phyloP scores from a whole-genome alignment of 2,888 invertebrate genomes.

The Monochamus alternatus region DNA sequence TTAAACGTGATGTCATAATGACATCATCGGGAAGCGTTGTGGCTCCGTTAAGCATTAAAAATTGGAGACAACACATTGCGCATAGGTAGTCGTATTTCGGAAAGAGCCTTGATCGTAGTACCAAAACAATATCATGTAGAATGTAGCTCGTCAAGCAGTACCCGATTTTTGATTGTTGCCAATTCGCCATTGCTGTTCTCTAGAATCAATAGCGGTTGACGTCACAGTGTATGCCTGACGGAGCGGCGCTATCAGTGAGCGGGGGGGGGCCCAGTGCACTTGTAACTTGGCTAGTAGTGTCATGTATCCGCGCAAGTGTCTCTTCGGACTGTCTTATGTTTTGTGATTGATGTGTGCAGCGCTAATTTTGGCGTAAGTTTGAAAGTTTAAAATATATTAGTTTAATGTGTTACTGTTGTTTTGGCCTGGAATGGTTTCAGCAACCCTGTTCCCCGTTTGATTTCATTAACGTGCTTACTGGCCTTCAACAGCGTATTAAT shows the following conservation, averaged over 20 bases:
- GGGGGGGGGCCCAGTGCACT: constrained; percentile 70
- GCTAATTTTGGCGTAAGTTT: constrained; percentile 68
- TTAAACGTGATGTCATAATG: constrained; percentile 73
- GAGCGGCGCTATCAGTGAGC: constrained; percentile 69
- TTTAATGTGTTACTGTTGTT: constrained; percentile 34
- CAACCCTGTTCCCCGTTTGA: constrained; percentile 46
- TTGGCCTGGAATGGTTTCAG: constrained; percentile 50
- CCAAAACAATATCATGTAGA: constrained; percentile 32
- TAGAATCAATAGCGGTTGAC: constrained; percentile 71
- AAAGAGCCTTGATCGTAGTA: constrained; percentile 35
- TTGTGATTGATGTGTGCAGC: constrained; percentile 68
- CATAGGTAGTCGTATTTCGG: constrained; percentile 51
- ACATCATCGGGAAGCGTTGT: constrained; percentile 72
- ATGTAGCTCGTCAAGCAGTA: constrained; percentile 28
- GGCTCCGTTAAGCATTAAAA: constrained; percentile 55
- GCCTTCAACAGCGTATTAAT: constrained; percentile 71
- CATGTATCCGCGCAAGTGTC: constrained; percentile 71
- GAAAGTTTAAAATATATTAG: constrained; percentile 43
- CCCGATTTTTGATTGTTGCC: constrained; percentile 52
- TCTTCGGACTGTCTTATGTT: constrained; percentile 69
- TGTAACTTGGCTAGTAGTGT: constrained; percentile 72
- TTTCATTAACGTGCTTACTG: constrained; percentile 68
- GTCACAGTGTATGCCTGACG: constrained; percentile 67
- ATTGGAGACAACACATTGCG: constrained; percentile 43
- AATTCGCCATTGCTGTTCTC: constrained; percentile 67